Base-by-base conservation (phyloP, 2,797 vertebrate species). In the Clamator glandarius region DNA sequence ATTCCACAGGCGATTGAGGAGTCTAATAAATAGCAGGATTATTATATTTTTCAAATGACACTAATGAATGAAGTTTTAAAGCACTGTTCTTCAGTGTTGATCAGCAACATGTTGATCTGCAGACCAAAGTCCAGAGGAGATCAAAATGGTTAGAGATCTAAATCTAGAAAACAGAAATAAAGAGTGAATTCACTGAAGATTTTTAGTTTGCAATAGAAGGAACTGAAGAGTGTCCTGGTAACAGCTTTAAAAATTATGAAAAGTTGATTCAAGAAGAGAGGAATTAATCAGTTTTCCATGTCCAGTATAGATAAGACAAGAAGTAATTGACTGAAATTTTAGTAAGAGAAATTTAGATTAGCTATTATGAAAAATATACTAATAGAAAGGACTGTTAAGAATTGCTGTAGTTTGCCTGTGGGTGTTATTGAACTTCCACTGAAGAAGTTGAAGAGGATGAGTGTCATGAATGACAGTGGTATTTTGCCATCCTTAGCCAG, bases 1-100 rank as follows among this genome's bases (percentile, higher is more conserved):
- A 35, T 67, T 50, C 28, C 4, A 39, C 2, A 3, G 6, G 7
- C 0, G 1, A 64, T 68, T 16, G 4, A 0, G 3, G 19, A 12
- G 64, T 88, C 61, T 52, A 33, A 9, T 19, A 44, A 90, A 68
- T 42, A 31, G 0, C 7, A 13, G 24, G 4, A 12, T 48, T 57
- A 19, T 58, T 36, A 12, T 62, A 46, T 35, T 54, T 68, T 58
- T 76, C 41, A 4, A 5, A 19, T 84, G 1, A 52, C 13, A 48
- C 2, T 6, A 64, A 35, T 23, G 11, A 88, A 62, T 35, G 13
- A 39, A 14, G 1, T 55, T 55, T 64, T 57, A 58, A 64, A 79
- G 5, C 9, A 54, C 13, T 68, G 11, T 52, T 77, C 8, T 68
- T 86, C 23, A 33, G 4, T 33, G 12, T 29, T 75, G 31, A 64